Conservation (phyloP, 1,140 invertebrate genomes). For the Bombus soroeensis region DNA sequence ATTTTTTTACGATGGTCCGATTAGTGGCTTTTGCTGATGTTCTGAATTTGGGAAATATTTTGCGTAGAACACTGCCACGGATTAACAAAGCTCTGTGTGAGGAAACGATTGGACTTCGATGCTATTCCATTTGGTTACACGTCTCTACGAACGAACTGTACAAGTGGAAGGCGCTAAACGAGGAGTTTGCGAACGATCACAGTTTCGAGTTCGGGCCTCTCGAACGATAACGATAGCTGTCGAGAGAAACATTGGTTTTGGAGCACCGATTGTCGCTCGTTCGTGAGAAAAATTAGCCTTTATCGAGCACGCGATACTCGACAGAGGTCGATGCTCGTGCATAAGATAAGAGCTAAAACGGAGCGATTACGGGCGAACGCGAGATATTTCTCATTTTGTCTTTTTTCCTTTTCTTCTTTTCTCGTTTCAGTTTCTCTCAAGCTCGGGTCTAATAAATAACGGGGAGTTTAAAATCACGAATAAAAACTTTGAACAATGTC, state of each 20-base stretch:
- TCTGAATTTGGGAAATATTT: background rate
- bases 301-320: conserved; percentile 1
- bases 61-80: too few species aligned
- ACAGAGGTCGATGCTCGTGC: conserved; percentile 1
- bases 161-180: background rate
- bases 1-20: background rate
- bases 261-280: background rate
- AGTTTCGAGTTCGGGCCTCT: background rate
- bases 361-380: background rate
- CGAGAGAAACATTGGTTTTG: background rate
- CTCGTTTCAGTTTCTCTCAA: background rate
- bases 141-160: background rate
- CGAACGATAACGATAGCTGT: background rate
- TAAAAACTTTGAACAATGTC: background rate
- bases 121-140: background rate
- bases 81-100: background rate
- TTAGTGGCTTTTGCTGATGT: background rate
- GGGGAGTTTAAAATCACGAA: background rate
- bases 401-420: background rate
- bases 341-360: background rate
- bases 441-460: background rate
- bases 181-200: background rate
- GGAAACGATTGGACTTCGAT: background rate
- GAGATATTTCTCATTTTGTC: background rate
- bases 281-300: background rate